Evolutionary conservation across 2,888 invertebrate genomes (phyloP).

Genomic region (Mythimna loreyi): DNA sequence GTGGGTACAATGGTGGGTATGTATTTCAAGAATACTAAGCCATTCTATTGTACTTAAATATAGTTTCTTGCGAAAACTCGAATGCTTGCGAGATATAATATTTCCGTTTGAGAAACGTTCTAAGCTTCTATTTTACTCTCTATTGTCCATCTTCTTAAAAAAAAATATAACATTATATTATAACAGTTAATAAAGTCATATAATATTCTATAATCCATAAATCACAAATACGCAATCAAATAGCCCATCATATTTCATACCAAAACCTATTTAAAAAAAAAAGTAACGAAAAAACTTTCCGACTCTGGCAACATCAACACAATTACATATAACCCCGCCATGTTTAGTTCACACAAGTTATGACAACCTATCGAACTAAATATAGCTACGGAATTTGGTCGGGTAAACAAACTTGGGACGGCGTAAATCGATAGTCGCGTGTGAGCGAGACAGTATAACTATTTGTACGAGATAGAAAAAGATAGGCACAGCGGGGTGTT

Average conservation of each 20-base stretch:
- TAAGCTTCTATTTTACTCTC: background rate
- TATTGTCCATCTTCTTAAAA: background rate
- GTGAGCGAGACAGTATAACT: slow-evolving; percentile 70
- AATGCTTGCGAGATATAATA: background rate
- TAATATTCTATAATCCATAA: slow-evolving; percentile 25
- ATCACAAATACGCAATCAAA: slow-evolving; percentile 53
- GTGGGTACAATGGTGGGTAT: no score
- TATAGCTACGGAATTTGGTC: slow-evolving; percentile 79
- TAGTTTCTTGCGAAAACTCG: background rate
- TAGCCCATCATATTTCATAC: slow-evolving; percentile 48
- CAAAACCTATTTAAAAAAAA: slow-evolving; percentile 34
- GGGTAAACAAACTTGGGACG: slow-evolving; percentile 82
- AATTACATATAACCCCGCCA: slow-evolving; percentile 74
- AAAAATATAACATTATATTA: slow-evolving; percentile 5
- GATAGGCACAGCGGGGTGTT: slow-evolving; percentile 74
- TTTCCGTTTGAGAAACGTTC: background rate
- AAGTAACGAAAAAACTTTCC: slow-evolving; percentile 36
- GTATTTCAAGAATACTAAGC: background rate
- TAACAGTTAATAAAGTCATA: slow-evolving; percentile 32
- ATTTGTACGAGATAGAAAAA: slow-evolving; percentile 72
- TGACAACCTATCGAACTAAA: slow-evolving; percentile 73
- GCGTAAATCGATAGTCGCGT: slow-evolving; percentile 81
- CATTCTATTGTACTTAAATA: background rate
- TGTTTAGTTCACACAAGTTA: slow-evolving; percentile 78
- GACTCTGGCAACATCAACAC: slow-evolving; percentile 55